phyloP scores from a whole-genome alignment of 2,888 invertebrate genomes.

The Mesochorus sp. region DNA sequence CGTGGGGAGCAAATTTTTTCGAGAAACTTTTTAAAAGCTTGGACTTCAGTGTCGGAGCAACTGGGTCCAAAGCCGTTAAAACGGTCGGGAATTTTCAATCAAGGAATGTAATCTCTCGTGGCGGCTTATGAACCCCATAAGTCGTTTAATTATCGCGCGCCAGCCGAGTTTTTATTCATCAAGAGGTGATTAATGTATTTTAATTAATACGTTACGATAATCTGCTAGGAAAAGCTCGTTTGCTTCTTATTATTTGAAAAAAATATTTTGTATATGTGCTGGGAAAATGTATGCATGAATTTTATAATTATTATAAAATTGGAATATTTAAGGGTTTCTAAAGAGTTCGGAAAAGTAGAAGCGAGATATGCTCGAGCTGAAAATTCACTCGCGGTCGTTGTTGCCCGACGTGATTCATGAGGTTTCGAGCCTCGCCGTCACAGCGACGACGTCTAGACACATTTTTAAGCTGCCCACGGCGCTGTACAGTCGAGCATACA shows the following conservation, averaged over 20 bases:
- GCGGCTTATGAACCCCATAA: conserved; percentile 60
- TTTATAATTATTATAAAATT: background rate
- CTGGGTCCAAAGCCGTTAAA: conserved; percentile 75
- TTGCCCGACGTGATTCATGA: conserved; percentile 17
- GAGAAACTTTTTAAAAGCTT: conserved; percentile 62
- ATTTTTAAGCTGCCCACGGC: background rate
- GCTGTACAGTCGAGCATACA: background rate
- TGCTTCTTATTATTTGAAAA: background rate
- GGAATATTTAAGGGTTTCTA: no score
- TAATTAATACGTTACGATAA: background rate
- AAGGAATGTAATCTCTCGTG: conserved; percentile 79
- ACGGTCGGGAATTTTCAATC: conserved; percentile 64
- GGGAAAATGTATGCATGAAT: background rate
- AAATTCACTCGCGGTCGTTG: conserved; percentile 9
- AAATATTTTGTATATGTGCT: background rate
- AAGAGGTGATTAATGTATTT: conserved; percentile 31
- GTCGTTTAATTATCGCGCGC: conserved; percentile 49
- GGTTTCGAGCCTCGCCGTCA: background rate
- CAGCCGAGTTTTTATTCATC: conserved; percentile 59
- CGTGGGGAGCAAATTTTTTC: background rate
- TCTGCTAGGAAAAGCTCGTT: background rate
- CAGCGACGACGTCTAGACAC: background rate
- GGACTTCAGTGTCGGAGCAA: conserved; percentile 80
- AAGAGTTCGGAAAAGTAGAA: background rate
- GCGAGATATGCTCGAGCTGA: background rate